These are phyloP conservation scores for Pseudorhombus dupliciocellatus DNA, from an alignment of 2,113 vertebrate species.

Conservation along the genomic window DNA sequence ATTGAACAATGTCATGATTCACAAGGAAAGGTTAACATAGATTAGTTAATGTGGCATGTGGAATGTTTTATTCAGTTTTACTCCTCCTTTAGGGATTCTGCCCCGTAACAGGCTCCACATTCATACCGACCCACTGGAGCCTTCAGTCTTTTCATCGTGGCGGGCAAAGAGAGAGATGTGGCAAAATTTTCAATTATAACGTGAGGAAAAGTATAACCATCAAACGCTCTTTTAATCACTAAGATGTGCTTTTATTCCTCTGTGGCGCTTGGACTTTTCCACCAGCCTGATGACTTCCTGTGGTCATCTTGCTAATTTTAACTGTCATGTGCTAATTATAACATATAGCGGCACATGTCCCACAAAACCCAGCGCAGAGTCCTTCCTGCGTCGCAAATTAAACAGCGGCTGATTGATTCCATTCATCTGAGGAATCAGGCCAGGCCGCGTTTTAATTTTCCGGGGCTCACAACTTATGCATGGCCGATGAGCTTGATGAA, in stretches of 20 bases:
- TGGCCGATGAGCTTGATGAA: slow-evolving; percentile 69
- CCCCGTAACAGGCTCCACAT: slow-evolving; percentile 5
- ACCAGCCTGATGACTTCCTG: not conserved
- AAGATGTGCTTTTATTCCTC: not conserved
- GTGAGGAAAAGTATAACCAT: not conserved
- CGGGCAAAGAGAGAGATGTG: not conserved
- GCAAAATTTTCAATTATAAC: not conserved
- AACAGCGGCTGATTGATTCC: slow-evolving; percentile 43
- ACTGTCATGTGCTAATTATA: slow-evolving; percentile 23
- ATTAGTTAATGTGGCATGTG: slow-evolving; percentile 28
- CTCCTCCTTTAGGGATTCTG: slow-evolving; percentile 4
- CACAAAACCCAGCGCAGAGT: slow-evolving; percentile 6
- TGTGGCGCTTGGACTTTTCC: not conserved
- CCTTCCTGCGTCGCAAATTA: slow-evolving; percentile 52
- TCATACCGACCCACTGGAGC: not conserved
- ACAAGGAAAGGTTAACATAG: slow-evolving; percentile 46
- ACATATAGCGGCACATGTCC: slow-evolving; percentile 21
- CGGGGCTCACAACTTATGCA: slow-evolving; percentile 56
- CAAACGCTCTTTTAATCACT: not conserved
- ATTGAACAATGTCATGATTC: slow-evolving; percentile 49
- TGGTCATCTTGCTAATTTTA: slow-evolving; percentile 13
- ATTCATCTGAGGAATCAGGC: slow-evolving; percentile 67
- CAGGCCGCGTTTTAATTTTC: slow-evolving; percentile 64
- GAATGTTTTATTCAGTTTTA: slow-evolving; percentile 39
- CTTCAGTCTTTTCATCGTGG: not conserved